Evolutionary conservation across 64 coral and sea anemone genomes (phyloP).

Genomic region (Dendronephthya gigantea): DNA sequence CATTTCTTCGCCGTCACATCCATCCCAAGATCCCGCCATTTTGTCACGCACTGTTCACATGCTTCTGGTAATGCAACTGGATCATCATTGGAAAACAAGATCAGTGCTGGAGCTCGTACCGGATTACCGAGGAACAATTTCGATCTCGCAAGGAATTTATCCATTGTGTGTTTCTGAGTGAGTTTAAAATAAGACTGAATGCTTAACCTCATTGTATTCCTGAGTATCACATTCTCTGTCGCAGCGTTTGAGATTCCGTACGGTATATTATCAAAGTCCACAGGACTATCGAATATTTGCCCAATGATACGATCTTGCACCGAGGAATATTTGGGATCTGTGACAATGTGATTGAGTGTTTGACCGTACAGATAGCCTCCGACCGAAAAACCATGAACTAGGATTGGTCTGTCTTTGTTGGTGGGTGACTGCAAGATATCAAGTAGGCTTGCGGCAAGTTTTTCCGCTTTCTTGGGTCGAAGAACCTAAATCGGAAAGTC

Average conservation of each 20-base stretch:
- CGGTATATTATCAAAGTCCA: slow-evolving; percentile 69
- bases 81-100: slow-evolving; percentile 33
- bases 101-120: slow-evolving; percentile 23
- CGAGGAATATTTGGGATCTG: slow-evolving; percentile 32
- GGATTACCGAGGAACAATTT: slow-evolving; percentile 23
- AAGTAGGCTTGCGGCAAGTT: slow-evolving; percentile 54
- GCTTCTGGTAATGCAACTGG: slow-evolving; percentile 30
- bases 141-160: slow-evolving; percentile 17
- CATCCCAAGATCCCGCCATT: slow-evolving; percentile 25
- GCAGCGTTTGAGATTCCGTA: slow-evolving; percentile 65
- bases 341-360: slow-evolving; percentile 69
- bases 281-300: slow-evolving; percentile 83
- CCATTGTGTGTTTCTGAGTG: slow-evolving; percentile 17
- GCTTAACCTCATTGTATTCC: slow-evolving; percentile 34
- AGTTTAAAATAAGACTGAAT: slow-evolving; percentile 44
- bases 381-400: slow-evolving; percentile 85
- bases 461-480: slow-evolving; percentile 61
- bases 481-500: slow-evolving; percentile 51
- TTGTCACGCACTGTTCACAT: slow-evolving; percentile 24
- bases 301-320: slow-evolving; percentile 73
- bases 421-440: slow-evolving; percentile 43
- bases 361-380: slow-evolving; percentile 86
- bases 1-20: slow-evolving; percentile 32
- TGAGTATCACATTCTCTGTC: slow-evolving; percentile 41
- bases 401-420: slow-evolving; percentile 43